phyloP scores from a whole-genome alignment of 2,888 invertebrate species.

The Meganola albula region DNA sequence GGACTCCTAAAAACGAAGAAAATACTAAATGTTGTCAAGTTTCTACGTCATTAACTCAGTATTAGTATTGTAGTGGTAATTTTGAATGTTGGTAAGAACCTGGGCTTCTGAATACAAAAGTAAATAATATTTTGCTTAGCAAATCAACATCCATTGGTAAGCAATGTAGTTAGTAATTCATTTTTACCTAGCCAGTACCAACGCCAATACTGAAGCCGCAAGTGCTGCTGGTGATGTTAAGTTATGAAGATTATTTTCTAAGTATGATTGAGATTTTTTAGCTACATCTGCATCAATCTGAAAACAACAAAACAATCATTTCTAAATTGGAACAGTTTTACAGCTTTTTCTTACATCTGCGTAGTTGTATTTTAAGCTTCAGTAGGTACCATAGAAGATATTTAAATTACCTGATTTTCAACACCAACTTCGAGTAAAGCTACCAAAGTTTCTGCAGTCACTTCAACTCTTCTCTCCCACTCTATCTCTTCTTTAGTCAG shows the following conservation, averaged over 20 bases:
- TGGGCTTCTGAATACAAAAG: no score
- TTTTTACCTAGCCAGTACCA: slow-evolving; percentile 75
- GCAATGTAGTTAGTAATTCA: no score
- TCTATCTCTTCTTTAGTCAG: slow-evolving; percentile 66
- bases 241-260: slow-evolving; percentile 76
- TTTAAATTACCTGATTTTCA: slow-evolving; percentile 63
- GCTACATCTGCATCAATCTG: slow-evolving; percentile 72
- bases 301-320: slow-evolving; percentile 15
- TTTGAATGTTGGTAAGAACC: no score
- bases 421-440: slow-evolving; percentile 79
- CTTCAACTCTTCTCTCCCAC: slow-evolving; percentile 77
- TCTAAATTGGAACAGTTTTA: neutral
- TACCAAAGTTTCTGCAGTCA: slow-evolving; percentile 80
- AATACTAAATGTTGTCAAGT: no score
- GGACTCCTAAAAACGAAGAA: slow-evolving; percentile 72
- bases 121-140: no score
- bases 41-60: no score
- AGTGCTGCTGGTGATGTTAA: slow-evolving; percentile 78
- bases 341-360: neutral
- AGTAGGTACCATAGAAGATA: neutral
- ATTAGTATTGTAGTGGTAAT: no score
- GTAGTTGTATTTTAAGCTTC: neutral
- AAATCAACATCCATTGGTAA: no score
- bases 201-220: slow-evolving; percentile 78
- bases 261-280: slow-evolving; percentile 73